phyloP scores from a whole-genome alignment of 2,113 vertebrate species.

The Platichthys stellatus region DNA sequence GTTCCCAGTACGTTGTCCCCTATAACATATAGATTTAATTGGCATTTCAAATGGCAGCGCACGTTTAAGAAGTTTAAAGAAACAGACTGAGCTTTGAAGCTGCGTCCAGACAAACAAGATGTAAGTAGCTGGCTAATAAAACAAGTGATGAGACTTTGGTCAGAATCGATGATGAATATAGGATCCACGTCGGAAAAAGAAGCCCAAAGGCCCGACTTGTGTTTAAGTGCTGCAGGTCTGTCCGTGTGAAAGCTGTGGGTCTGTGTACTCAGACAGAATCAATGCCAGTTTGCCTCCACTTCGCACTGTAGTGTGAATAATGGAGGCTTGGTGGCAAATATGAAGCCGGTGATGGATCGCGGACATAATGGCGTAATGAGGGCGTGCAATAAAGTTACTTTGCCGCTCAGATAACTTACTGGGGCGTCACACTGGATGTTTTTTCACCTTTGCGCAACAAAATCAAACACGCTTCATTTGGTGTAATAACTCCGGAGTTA shows the following conservation, averaged over 20 bases:
- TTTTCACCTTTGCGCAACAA: not conserved
- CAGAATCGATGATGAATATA: conserved; percentile 42
- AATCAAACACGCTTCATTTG: not conserved
- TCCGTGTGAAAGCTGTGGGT: conserved; percentile 55
- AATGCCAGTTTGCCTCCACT: conserved; percentile 69
- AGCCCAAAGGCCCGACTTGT: conserved; percentile 9
- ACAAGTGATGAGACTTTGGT: conserved; percentile 39
- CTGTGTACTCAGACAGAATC: conserved; percentile 67
- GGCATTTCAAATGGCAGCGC: no score
- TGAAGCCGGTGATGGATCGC: conserved; percentile 19
- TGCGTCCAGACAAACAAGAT: conserved; percentile 38
- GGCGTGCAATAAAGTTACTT: conserved; percentile 5
- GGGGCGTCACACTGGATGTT: no score
- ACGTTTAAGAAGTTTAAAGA: not conserved
- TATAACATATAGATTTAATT: no score
- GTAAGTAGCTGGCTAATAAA: conserved; percentile 39
- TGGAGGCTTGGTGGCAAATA: conserved; percentile 63
- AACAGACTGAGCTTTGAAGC: conserved; percentile 7
- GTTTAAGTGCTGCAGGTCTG: conserved; percentile 38
- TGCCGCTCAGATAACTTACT: not conserved
- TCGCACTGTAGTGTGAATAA: conserved; percentile 57
- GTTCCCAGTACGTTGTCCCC: no score
- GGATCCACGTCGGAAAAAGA: not conserved
- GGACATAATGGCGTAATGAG: conserved; percentile 37
- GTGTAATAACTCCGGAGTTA: no score